Evolutionary conservation across 2,113 vertebrate genomes (phyloP), one percentile per base, ranked within the genome.

Genomic region (Crocuta crocuta): DNA sequence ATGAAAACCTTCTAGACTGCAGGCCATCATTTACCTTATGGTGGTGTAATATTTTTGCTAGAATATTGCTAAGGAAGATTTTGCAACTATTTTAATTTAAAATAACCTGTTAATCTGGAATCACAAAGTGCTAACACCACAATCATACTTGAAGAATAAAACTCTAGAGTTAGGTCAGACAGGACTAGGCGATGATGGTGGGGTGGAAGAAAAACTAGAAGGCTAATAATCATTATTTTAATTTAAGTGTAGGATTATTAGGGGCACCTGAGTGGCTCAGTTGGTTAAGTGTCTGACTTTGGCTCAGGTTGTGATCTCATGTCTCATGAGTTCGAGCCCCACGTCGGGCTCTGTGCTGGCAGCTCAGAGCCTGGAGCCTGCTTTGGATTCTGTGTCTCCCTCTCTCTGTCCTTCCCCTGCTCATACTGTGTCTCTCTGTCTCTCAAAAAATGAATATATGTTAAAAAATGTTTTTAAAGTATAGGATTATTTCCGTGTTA

Each of bases 81-180:
- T 33, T 93, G 31, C 50, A 94, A 92, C 89, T 78, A 66, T 74
- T 89, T 33, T 79, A 48, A 2, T 31, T 94, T 82, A 90, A 84
- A 90, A 17, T 63, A 71, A 96, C n/a, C 61, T 48, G 26, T 84
- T 71, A 58, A 80, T 79, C 48, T 96, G 78, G 71, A 19, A 31
- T 90, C 79, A 90, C 39, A 89, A 76, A 93, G 50, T 53, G 10
- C 58, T 80, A 63, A 76, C 78, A 58, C 9, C 39, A 35, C 4
- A 28, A 92, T 23, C 45, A 28, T 63, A 50, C 16, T 74, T 85
- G 90, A 96, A 90, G 48, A 80, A 76, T 19, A 7, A 43, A 55
- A 82, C 35, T 73, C 21, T 39, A 10, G 35, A 71, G 10, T 23
- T 71, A 87, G 53, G 43, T 88, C 33, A 92, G 35, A 65, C 2